Conservation (phyloP, 2,888 invertebrate genomes). For the Caenorhabditis drosophilae region DNA sequence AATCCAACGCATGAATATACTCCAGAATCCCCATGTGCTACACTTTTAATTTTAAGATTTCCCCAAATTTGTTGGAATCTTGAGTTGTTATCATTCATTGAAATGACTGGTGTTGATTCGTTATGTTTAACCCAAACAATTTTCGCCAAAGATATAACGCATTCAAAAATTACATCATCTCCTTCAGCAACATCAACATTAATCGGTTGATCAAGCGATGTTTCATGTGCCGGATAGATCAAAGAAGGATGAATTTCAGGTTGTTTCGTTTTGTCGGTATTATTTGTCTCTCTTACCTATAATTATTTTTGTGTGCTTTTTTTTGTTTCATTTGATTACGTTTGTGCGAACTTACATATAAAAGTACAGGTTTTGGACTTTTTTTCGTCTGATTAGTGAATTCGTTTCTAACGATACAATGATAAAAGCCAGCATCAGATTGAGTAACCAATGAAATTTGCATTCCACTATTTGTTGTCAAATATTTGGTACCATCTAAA, state of each 20-base stretch:
- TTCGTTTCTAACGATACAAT: constrained; percentile 63
- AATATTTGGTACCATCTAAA: constrained; percentile 49
- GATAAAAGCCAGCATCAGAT: constrained; percentile 60
- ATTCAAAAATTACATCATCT: constrained; percentile 59
- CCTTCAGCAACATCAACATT: constrained; percentile 57
- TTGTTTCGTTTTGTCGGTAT: constrained; percentile 7
- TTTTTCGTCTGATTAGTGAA: constrained; percentile 52
- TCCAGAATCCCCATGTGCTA: constrained; percentile 23
- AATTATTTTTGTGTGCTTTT: constrained; percentile 7
- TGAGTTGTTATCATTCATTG: constrained; percentile 51
- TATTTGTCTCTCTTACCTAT: constrained; percentile 22
- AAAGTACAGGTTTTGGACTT: constrained; percentile 55
- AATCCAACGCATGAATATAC: constrained; percentile 30
- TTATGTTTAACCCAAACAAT: constrained; percentile 52
- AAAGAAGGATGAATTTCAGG: constrained; percentile 37
- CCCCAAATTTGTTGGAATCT: constrained; percentile 62
- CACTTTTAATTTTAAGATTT: constrained; percentile 52
- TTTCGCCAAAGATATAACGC: constrained; percentile 61
- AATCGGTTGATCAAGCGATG: constrained; percentile 43
- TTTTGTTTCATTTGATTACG: no score
- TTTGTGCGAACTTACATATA: constrained; percentile 53
- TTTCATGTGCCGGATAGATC: constrained; percentile 46
- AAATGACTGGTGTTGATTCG: constrained; percentile 45
- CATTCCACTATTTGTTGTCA: constrained; percentile 59
- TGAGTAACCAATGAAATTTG: constrained; percentile 63